Evolutionary conservation across 1,140 invertebrate genomes (phyloP).

Genomic region (Vanessa atalanta): DNA sequence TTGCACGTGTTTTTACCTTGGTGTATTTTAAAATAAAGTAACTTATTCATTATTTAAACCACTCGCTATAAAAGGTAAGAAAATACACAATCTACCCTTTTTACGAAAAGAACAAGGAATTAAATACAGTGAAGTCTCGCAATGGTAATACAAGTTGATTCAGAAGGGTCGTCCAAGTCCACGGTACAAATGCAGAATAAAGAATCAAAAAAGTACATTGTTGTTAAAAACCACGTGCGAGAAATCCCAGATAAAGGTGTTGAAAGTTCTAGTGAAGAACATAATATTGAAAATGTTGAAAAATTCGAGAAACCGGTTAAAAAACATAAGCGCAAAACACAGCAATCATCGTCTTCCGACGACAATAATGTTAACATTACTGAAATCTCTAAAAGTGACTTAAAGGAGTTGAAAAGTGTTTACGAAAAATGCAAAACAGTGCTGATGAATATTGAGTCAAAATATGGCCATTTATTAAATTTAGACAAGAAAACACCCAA

Average conservation of each 20-base stretch:
- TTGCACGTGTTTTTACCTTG: neutral
- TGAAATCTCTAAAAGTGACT: slow-evolving; percentile 45
- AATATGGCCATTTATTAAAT: slow-evolving; percentile 69
- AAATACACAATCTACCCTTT: too few species aligned
- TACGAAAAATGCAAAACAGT: slow-evolving; percentile 64
- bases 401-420: slow-evolving; percentile 56
- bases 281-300: neutral
- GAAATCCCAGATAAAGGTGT: slow-evolving; percentile 30
- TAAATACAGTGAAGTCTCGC: slow-evolving; percentile 9
- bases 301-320: slow-evolving; percentile 13
- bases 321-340: slow-evolving; percentile 28
- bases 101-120: neutral
- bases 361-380: slow-evolving; percentile 14
- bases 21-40: too few species aligned
- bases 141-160: slow-evolving; percentile 52
- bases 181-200: slow-evolving; percentile 26
- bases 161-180: slow-evolving; percentile 39
- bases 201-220: slow-evolving; percentile 50
- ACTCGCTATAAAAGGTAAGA: too few species aligned
- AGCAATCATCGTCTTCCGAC: neutral
- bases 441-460: slow-evolving; percentile 64
- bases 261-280: neutral
- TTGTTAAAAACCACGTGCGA: slow-evolving; percentile 61
- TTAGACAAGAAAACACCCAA: slow-evolving; percentile 31
- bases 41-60: too few species aligned